phyloP scores from a whole-genome alignment of 2,113 vertebrate species.

The Dissostichus mawsoni region DNA sequence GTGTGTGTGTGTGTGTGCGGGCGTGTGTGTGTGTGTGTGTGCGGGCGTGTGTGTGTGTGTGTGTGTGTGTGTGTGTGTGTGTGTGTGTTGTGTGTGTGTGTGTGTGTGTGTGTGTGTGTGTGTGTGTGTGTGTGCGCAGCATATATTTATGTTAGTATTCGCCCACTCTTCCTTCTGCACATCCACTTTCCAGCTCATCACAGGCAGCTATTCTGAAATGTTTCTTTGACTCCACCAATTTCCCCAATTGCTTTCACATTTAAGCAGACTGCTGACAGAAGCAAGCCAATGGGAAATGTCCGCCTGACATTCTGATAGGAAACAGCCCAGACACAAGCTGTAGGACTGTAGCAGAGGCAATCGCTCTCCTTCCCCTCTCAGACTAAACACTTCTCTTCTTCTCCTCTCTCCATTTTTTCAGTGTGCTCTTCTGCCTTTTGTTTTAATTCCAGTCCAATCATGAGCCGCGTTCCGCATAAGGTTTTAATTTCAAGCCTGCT shows the following conservation, averaged over 20 bases:
- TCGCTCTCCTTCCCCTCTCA: constrained; percentile 39
- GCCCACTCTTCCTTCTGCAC: constrained; percentile 20
- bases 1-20: constrained; percentile 3
- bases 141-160: neutral
- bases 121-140: neutral
- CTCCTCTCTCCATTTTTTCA: constrained; percentile 17
- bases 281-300: constrained; percentile 69
- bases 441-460: constrained; percentile 78
- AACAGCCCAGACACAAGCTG: constrained; percentile 60
- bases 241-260: constrained; percentile 81
- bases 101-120: neutral
- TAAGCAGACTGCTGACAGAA: constrained; percentile 72
- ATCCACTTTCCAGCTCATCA: constrained; percentile 45
- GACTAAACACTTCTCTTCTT: constrained; percentile 39
- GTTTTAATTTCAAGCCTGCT: constrained; percentile 78
- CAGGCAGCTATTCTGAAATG: constrained; percentile 48
- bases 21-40: neutral
- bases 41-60: constrained; percentile 7
- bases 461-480: constrained; percentile 70
- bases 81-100: neutral
- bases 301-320: constrained; percentile 76
- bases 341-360: constrained; percentile 51
- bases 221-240: constrained; percentile 74
- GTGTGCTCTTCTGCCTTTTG: constrained; percentile 67
- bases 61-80: neutral